A percentile compares a stretch with the other conserved stretches of the same genome.
phyloP scores from a whole-genome alignment of 2,888 invertebrate species.

The Oscheius myriophilus region DNA sequence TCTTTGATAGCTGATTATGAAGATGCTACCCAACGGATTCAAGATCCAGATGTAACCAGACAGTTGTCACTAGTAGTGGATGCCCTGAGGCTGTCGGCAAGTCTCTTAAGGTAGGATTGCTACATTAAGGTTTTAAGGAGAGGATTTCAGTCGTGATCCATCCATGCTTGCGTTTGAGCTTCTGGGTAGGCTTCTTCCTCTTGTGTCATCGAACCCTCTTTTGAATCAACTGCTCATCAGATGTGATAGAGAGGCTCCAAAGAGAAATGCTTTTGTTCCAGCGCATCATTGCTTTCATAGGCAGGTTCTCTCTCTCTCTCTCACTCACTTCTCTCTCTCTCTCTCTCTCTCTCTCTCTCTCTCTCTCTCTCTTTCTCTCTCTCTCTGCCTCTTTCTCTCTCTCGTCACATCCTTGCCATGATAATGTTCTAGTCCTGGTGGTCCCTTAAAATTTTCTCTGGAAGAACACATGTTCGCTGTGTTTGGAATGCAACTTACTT shows the following conservation, averaged over 20 bases:
- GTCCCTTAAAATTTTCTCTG: slow-evolving; percentile 94
- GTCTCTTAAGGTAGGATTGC: slow-evolving; percentile 71
- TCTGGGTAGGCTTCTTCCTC: slow-evolving; percentile 89
- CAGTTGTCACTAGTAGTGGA: slow-evolving; percentile 92
- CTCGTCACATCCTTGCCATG: too few relatives aligned
- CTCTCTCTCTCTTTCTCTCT: too few relatives aligned
- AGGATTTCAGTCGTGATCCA: slow-evolving; percentile 77
- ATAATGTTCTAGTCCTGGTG: slow-evolving; percentile 82
- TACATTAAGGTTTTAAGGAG: background rate
- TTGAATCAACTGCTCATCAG: slow-evolving; percentile 88
- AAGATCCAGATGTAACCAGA: slow-evolving; percentile 76
- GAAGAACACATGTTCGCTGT: slow-evolving; percentile 98
- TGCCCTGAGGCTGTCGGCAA: slow-evolving; percentile 90
- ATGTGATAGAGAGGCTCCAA: slow-evolving; percentile 84
- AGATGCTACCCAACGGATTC: slow-evolving; percentile 77
- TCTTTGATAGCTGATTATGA: slow-evolving; percentile 94
- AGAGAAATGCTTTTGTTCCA: slow-evolving; percentile 87
- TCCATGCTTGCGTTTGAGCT: slow-evolving; percentile 95
- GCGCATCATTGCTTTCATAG: slow-evolving; percentile 95
- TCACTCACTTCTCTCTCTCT: too few relatives aligned
- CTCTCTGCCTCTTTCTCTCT: too few relatives aligned
- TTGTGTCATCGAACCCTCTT: slow-evolving; percentile 82
- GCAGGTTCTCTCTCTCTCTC: background rate
- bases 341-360: too few relatives aligned
- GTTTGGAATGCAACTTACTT: slow-evolving; percentile 88